Conservation (phyloP, 2,888 invertebrate genomes). For the Drosophila borealis region DNA sequence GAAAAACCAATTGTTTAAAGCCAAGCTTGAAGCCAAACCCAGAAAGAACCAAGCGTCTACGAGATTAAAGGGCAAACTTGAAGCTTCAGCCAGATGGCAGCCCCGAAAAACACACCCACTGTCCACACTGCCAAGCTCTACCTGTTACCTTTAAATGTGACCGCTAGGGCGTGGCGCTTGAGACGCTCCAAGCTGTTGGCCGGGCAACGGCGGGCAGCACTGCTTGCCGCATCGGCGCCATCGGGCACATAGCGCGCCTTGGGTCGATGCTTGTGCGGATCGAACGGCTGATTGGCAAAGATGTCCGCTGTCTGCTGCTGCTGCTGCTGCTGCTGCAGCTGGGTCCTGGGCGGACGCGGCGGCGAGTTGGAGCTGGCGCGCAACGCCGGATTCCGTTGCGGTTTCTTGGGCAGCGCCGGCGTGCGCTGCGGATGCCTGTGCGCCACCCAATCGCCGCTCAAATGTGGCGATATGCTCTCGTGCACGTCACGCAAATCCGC, state of each 20-base stretch:
- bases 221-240: slow-evolving; percentile 86
- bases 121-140: slow-evolving; percentile 21
- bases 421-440: slow-evolving; percentile 88
- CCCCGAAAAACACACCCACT: slow-evolving; percentile 41
- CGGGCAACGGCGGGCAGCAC: slow-evolving; percentile 86
- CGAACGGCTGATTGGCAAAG: slow-evolving; percentile 89
- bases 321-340: neutral
- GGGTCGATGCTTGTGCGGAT: slow-evolving; percentile 91
- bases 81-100: slow-evolving; percentile 19
- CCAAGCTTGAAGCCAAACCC: slow-evolving; percentile 14
- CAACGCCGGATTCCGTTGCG: slow-evolving; percentile 60
- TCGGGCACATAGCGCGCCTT: slow-evolving; percentile 91
- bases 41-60: slow-evolving; percentile 32
- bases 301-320: slow-evolving; percentile 80
- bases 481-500: slow-evolving; percentile 91
- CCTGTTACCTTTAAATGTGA: slow-evolving; percentile 83
- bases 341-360: slow-evolving; percentile 84
- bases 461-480: slow-evolving; percentile 90
- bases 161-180: slow-evolving; percentile 73
- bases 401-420: slow-evolving; percentile 73
- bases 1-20: slow-evolving; percentile 49
- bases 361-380: slow-evolving; percentile 86
- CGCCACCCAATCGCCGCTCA: slow-evolving; percentile 92
- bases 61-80: slow-evolving; percentile 21
- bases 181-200: slow-evolving; percentile 63